phyloP scores from a whole-genome alignment of 2,797 vertebrate species.

The Gymnothorax javanicus region DNA sequence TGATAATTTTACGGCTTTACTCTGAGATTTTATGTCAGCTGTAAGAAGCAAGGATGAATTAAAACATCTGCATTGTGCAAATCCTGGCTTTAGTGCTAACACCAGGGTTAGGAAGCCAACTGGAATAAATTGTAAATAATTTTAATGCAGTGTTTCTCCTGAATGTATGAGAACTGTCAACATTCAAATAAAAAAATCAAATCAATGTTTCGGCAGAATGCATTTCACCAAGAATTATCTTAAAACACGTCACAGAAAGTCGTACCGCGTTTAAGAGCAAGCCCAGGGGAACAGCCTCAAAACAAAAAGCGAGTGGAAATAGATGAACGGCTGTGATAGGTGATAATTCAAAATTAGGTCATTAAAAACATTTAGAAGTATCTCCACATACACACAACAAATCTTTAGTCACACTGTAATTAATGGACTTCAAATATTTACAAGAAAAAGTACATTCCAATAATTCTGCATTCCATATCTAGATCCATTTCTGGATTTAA shows the following conservation, averaged over 20 bases:
- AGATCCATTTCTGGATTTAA: not conserved
- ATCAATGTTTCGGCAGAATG: too few relatives aligned
- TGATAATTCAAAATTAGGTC: not conserved
- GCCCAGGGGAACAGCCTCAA: too few relatives aligned
- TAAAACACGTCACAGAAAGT: too few relatives aligned
- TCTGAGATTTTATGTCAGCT: not conserved
- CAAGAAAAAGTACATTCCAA: not conserved
- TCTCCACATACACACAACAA: not conserved
- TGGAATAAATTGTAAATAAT: not conserved
- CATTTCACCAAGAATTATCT: too few relatives aligned
- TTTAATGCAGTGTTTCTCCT: not conserved
- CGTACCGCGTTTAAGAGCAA: too few relatives aligned
- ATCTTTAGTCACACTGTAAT: too few relatives aligned
- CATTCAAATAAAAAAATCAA: not conserved
- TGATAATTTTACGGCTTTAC: not conserved
- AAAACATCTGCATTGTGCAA: conserved; percentile 8
- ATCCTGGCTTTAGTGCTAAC: not conserved
- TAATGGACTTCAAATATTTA: not conserved
- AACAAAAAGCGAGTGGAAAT: not conserved
- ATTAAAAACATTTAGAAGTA: not conserved
- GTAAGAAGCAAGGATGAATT: not conserved
- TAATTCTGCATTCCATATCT: not conserved
- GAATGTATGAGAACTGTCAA: not conserved
- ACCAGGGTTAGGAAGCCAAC: not conserved
- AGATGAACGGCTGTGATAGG: not conserved